Conservation (phyloP, 2,113 vertebrate species). For the Macroglossus sobrinus region DNA sequence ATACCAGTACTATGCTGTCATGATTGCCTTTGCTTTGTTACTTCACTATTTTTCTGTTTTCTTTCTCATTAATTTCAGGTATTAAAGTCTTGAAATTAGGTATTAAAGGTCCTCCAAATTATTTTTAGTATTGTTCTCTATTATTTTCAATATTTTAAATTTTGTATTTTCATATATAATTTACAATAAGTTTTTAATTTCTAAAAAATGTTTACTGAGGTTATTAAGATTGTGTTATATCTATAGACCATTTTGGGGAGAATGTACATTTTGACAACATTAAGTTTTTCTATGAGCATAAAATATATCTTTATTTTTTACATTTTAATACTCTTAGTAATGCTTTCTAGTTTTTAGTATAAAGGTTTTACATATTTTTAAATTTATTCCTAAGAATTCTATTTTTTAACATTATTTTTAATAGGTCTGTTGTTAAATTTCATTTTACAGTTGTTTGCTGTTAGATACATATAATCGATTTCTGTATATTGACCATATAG, state of each 20-base stretch:
- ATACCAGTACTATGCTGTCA: neutral
- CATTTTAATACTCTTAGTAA: neutral
- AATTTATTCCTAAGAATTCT: neutral
- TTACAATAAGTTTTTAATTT: neutral
- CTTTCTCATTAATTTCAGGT: neutral
- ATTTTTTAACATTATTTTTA: neutral
- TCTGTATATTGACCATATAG: neutral
- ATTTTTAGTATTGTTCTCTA: neutral
- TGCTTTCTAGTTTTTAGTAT: neutral
- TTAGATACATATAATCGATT: neutral
- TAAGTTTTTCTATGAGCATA: neutral
- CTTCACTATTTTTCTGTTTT: neutral
- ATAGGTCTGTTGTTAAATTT: neutral
- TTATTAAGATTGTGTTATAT: neutral
- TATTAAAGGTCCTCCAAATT: neutral
- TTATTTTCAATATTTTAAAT: neutral
- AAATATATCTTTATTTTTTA: neutral
- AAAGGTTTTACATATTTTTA: neutral
- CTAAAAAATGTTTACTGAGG: neutral
- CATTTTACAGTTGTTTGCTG: neutral
- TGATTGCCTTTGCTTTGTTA: neutral
- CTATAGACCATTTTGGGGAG: neutral
- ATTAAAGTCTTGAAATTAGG: neutral
- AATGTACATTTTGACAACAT: neutral
- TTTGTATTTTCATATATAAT: neutral